Conservation (phyloP, 2,797 vertebrate species). For the Pelodytes ibericus region DNA sequence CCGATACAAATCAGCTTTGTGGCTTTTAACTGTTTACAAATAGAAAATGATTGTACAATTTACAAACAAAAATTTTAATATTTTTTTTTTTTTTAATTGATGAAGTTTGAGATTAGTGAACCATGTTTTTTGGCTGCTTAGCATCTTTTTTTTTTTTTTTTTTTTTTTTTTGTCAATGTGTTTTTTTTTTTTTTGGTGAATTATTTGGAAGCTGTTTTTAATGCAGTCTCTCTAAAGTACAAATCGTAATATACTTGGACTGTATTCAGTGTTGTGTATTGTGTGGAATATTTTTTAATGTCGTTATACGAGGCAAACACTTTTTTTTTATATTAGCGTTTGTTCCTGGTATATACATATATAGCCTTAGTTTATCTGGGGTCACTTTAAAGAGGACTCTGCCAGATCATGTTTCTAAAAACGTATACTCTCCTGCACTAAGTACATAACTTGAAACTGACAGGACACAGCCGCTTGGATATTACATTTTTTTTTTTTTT, state of each 20-base stretch:
- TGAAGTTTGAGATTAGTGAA: slow-evolving; percentile 91
- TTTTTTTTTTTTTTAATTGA: slow-evolving; percentile 80
- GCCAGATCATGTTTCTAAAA: slow-evolving; percentile 47
- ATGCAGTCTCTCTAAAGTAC: slow-evolving; percentile 32
- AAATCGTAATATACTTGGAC: slow-evolving; percentile 39
- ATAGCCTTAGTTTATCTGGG: slow-evolving; percentile 55
- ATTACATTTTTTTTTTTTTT: slow-evolving; percentile 19
- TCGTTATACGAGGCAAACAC: slow-evolving; percentile 39
- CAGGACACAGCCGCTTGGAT: slow-evolving; percentile 54
- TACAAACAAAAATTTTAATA: no score
- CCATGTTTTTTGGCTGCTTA: slow-evolving; percentile 84
- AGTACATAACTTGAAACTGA: slow-evolving; percentile 55
- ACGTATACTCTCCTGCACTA: slow-evolving; percentile 55
- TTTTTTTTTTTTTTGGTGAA: no score
- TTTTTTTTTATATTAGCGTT: slow-evolving; percentile 39
- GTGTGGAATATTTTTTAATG: slow-evolving; percentile 46
- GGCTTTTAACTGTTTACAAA: slow-evolving; percentile 99
- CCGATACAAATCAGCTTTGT: slow-evolving; percentile 97
- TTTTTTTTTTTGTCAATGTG: slow-evolving; percentile 58
- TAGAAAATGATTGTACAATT: slow-evolving; percentile 99
- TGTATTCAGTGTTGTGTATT: slow-evolving; percentile 39
- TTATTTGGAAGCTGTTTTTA: slow-evolving; percentile 73
- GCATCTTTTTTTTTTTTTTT: slow-evolving; percentile 68
- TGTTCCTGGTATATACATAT: slow-evolving; percentile 43
- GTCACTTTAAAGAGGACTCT: slow-evolving; percentile 38